Evolutionary conservation across 2,888 invertebrate species (phyloP).

Genomic region (Heteromurus nitidus): DNA sequence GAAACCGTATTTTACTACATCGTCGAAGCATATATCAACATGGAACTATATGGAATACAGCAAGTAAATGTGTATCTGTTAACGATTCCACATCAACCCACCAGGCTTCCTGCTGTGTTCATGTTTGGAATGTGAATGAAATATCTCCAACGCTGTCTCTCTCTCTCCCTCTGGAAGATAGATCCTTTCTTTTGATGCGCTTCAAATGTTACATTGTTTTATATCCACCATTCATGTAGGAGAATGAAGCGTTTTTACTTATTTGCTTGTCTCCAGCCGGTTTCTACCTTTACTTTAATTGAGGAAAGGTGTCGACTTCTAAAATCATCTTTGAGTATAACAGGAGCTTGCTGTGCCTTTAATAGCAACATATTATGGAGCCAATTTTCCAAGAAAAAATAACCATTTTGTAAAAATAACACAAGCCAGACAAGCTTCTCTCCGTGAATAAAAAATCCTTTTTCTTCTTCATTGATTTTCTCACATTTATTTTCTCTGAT

Average conservation of each 20-base stretch:
- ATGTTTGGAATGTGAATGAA: conserved; percentile 61
- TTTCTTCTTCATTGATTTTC: conserved; percentile 55
- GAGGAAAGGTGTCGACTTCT: conserved; percentile 36
- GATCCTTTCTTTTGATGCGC: conserved; percentile 26
- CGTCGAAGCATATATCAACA: too few species aligned
- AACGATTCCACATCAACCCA: not conserved
- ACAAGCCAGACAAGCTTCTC: conserved; percentile 14
- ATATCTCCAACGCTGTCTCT: conserved; percentile 21
- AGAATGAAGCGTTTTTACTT: not conserved
- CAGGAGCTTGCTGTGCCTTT: conserved; percentile 21
- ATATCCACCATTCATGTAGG: not conserved
- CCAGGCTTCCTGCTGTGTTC: conserved; percentile 42
- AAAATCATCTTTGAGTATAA: conserved; percentile 22
- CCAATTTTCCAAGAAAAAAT: conserved; percentile 52
- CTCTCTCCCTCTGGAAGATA: conserved; percentile 20
- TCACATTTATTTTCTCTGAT: conserved; percentile 31
- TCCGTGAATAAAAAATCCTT: not conserved
- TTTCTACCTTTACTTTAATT: conserved; percentile 28
- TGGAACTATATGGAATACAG: too few species aligned
- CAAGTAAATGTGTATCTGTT: too few species aligned
- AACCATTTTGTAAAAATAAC: conserved; percentile 40
- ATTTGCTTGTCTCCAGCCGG: conserved; percentile 11
- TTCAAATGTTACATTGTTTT: conserved; percentile 34
- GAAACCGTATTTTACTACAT: not conserved
- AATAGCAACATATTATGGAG: conserved; percentile 40